A percentile compares a stretch with the other conserved stretches of the same genome.
Evolutionary conservation across 1,140 invertebrate species (phyloP).

Genomic region (Orius insidiosus): DNA sequence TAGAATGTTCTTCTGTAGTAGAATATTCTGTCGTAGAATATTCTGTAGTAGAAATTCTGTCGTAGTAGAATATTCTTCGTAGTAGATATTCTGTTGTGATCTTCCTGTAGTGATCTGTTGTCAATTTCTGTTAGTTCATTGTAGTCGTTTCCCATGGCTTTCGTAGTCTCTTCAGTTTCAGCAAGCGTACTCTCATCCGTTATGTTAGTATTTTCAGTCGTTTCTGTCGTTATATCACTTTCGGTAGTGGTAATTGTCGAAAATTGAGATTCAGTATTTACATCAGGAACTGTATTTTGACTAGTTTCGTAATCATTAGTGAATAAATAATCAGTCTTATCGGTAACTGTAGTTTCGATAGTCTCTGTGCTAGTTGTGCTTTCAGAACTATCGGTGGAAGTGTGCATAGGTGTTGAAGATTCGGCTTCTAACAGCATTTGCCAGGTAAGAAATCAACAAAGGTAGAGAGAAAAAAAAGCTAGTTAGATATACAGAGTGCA

Average conservation of each 20-base stretch:
- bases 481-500: not conserved
- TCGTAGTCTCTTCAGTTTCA: not conserved
- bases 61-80: not conserved
- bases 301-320: too few species aligned
- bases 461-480: slow-evolving; percentile 13
- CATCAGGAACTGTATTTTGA: too few species aligned
- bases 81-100: not conserved
- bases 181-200: slow-evolving; percentile 16
- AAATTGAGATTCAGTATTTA: too few species aligned
- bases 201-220: slow-evolving; percentile 29
- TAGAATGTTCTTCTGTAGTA: too few species aligned
- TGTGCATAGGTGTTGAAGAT: slow-evolving; percentile 15
- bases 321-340: not conserved
- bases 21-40: too few species aligned
- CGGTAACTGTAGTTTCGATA: not conserved
- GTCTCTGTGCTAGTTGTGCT: not conserved
- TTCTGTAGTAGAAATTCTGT: too few species aligned
- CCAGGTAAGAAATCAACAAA: slow-evolving; percentile 8
- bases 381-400: slow-evolving; percentile 11
- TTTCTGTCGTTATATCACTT: slow-evolving; percentile 24
- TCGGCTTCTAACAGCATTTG: slow-evolving; percentile 10
- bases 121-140: too few species aligned
- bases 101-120: too few species aligned
- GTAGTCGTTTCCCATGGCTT: too few species aligned
- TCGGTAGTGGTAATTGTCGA: not conserved